These are phyloP conservation scores for Lordiphosa clarofinis DNA, from an alignment of 1,140 invertebrate genomes.

Conservation along the genomic window DNA sequence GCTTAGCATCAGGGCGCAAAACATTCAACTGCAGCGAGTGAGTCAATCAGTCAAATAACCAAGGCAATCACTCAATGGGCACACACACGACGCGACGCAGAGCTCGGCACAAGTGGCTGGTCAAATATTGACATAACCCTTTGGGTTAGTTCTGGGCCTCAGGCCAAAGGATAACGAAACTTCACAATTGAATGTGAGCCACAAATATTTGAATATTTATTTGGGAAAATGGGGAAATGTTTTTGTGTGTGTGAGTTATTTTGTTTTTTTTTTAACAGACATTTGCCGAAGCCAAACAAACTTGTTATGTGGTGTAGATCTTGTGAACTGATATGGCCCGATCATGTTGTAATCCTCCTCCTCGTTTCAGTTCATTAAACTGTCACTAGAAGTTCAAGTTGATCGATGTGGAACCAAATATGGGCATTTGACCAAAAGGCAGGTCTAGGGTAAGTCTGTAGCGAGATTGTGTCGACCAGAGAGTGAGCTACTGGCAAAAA, in stretches of 20 bases:
- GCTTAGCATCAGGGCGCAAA: constrained; percentile 39
- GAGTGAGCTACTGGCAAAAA: too few relatives aligned
- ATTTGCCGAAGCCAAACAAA: constrained; percentile 4
- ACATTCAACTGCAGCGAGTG: background rate
- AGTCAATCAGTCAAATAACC: constrained; percentile 57
- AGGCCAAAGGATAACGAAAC: constrained; percentile 35
- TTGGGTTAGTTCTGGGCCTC: constrained; percentile 12
- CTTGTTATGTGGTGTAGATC: constrained; percentile 34
- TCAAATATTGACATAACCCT: constrained; percentile 64
- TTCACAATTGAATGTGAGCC: constrained; percentile 55
- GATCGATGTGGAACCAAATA: constrained; percentile 6
- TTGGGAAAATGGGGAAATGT: background rate
- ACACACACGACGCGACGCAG: constrained; percentile 24
- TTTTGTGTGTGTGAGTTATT: background rate
- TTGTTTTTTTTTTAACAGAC: background rate
- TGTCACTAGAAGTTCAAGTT: constrained; percentile 9
- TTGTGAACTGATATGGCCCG: constrained; percentile 35
- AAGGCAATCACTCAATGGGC: constrained; percentile 67
- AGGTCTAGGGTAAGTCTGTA: background rate
- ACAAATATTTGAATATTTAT: constrained; percentile 57
- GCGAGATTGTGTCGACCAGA: background rate
- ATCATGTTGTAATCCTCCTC: constrained; percentile 12
- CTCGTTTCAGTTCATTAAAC: constrained; percentile 37
- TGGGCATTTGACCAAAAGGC: background rate
- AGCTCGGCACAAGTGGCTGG: constrained; percentile 46